These are phyloP conservation scores for Callithrix jacchus DNA, from an alignment of 2,113 vertebrate species.

Conservation along the genomic window DNA sequence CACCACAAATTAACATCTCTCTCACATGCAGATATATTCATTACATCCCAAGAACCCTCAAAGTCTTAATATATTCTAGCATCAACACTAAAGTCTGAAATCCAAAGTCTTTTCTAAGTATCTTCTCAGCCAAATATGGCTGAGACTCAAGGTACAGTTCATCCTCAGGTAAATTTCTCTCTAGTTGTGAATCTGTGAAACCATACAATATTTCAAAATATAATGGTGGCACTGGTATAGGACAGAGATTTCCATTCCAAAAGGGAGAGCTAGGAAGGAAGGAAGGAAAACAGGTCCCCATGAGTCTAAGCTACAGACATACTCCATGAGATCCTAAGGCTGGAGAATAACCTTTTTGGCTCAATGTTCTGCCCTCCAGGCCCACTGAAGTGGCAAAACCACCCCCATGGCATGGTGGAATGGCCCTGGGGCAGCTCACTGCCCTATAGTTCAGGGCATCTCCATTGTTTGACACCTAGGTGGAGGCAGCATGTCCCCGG, in stretches of 20 bases:
- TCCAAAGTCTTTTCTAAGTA: neutral
- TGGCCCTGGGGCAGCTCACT: neutral
- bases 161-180: too few relatives aligned
- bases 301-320: neutral
- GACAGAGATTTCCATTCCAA: neutral
- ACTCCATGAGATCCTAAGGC: neutral
- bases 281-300: rapidly evolving
- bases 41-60: neutral
- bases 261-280: neutral
- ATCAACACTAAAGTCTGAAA: neutral
- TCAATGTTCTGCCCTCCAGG: neutral
- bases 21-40: neutral
- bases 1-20: neutral
- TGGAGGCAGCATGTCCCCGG: rapidly evolving
- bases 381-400: too few relatives aligned
- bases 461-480: neutral
- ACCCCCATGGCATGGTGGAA: neutral
- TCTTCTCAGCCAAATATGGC: neutral
- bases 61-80: neutral
- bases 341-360: neutral
- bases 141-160: neutral
- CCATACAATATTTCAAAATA: neutral
- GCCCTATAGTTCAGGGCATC: neutral
- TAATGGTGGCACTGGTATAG: rapidly evolving
- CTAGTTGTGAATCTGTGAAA: neutral